phyloP scores from a whole-genome alignment of 2,797 vertebrate species.

The Alfaro cultratus region DNA sequence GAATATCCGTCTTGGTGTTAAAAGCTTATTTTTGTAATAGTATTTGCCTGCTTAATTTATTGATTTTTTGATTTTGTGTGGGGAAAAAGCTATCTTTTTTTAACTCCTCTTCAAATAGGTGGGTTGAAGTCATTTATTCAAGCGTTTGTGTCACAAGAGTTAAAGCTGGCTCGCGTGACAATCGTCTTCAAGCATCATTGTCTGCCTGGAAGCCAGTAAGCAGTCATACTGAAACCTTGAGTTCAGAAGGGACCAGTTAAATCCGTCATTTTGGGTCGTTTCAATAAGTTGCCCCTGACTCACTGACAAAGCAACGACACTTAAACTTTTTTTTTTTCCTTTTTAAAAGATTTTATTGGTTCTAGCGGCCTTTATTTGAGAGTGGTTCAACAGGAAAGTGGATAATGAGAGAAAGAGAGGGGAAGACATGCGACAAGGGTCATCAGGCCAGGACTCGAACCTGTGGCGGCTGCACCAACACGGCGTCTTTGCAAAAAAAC shows the following conservation, averaged over 20 bases:
- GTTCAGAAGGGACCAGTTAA: slow-evolving; percentile 1
- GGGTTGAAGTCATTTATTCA: neutral
- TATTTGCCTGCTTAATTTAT: neutral
- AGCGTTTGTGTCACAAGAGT: neutral
- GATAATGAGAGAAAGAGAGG: too few relatives aligned
- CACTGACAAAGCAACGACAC: neutral
- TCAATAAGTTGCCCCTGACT: neutral
- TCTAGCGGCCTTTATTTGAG: too few relatives aligned
- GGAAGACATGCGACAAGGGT: too few relatives aligned
- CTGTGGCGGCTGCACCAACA: too few relatives aligned
- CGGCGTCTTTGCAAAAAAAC: neutral
- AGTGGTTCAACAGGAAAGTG: too few relatives aligned
- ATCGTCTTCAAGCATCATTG: neutral
- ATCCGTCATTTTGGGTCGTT: neutral
- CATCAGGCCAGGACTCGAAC: too few relatives aligned
- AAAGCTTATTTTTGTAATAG: neutral
- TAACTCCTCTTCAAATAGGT: neutral
- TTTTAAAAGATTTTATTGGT: too few relatives aligned
- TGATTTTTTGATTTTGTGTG: neutral
- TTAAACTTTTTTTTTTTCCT: neutral
- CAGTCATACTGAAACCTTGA: neutral
- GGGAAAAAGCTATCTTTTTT: neutral
- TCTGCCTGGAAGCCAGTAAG: neutral
- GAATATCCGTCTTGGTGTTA: neutral
- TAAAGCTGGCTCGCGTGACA: neutral